phyloP scores from a whole-genome alignment of 1,140 invertebrate species.

The Neodiprion pinetum region DNA sequence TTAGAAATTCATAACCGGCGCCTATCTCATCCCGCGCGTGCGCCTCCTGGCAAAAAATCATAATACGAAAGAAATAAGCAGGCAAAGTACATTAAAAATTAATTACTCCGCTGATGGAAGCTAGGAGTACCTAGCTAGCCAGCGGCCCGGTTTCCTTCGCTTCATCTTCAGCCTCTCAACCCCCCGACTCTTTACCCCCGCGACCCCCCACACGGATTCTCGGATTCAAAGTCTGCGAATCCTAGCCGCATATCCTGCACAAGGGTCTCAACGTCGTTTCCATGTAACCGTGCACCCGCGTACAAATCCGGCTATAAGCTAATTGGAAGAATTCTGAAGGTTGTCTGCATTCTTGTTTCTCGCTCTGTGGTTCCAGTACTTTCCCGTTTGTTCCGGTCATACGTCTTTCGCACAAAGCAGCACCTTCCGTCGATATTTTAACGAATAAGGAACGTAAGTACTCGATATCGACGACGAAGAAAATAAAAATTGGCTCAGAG shows the following conservation, averaged over 20 bases:
- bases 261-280: conserved; percentile 7
- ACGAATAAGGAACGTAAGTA: too few species aligned
- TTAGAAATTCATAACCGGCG: conserved; percentile 64
- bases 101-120: conserved; percentile 64
- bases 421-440: too few species aligned
- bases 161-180: too few species aligned
- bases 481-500: too few species aligned
- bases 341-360: neutral
- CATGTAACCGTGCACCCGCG: neutral
- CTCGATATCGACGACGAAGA: too few species aligned
- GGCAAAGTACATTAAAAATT: conserved; percentile 65
- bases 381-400: neutral
- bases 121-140: conserved; percentile 57
- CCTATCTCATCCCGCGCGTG: conserved; percentile 33
- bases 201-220: neutral
- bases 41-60: conserved; percentile 27
- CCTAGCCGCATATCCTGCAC: neutral
- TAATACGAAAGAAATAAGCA: conserved; percentile 63
- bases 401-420: too few species aligned
- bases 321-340: too few species aligned
- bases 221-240: neutral
- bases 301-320: too few species aligned
- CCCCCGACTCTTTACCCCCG: neutral
- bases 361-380: neutral
- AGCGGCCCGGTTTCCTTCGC: conserved; percentile 13